Evolutionary conservation across 2,113 vertebrate species (phyloP).

Genomic region (Accipiter cooperii): DNA sequence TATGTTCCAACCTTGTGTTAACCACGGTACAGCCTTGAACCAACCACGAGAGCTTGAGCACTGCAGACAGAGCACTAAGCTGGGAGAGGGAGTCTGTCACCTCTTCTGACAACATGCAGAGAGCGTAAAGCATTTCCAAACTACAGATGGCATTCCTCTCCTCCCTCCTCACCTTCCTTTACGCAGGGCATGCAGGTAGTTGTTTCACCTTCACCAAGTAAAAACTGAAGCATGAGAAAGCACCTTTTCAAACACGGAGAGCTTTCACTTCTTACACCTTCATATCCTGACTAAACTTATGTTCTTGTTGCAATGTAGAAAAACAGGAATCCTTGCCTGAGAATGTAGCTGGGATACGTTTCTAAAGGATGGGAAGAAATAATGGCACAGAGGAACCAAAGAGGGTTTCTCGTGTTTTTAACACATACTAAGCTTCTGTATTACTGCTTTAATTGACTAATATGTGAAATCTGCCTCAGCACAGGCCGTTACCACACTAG

Average conservation of each 20-base stretch:
- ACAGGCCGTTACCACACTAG: accelerated
- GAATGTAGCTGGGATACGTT: not conserved
- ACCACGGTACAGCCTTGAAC: not conserved
- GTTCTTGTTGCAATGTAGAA: not conserved
- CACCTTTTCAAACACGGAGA: not conserved
- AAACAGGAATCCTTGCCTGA: not conserved
- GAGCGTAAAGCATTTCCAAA: not conserved
- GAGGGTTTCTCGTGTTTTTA: not conserved
- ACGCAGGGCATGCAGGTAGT: too few relatives aligned
- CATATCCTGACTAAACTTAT: not conserved
- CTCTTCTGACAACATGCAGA: not conserved
- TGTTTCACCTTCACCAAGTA: not conserved
- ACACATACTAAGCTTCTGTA: not conserved
- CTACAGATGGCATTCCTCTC: not conserved
- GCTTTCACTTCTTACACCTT: not conserved
- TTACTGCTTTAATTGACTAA: not conserved
- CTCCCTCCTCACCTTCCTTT: too few relatives aligned
- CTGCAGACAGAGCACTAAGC: not conserved
- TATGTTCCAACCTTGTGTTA: not conserved
- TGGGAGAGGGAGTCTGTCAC: not conserved
- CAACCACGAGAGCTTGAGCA: accelerated
- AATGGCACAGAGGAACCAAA: not conserved
- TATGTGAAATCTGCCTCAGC: not conserved
- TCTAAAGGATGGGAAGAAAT: not conserved
- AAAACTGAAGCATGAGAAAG: not conserved